Base-by-base conservation (phyloP, 2,888 invertebrate species). In the Synanthedon myopaeformis region DNA sequence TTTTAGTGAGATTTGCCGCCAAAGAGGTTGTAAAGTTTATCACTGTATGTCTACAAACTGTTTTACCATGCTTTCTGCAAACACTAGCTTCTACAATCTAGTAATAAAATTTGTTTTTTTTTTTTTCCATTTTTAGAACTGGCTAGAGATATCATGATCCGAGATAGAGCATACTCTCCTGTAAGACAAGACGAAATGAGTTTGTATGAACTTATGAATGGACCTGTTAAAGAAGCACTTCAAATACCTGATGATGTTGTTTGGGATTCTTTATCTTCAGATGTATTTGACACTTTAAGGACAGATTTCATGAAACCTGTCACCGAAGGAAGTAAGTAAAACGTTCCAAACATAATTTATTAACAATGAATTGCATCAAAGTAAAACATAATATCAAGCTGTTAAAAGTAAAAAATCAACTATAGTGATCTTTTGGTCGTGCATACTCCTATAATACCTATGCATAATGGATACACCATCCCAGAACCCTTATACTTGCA, bases 251-350 rank as follows among this genome's bases (percentile, higher is more conserved):
- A 79, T 0, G 78, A 90, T 52, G 90, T 93, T 3, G 76, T 69
- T 1, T 96, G 94, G 92, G 92, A 91, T 53, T 86, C 84, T 0
- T 91, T 91, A 66, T 89, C 91, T 6, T 55, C 62, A 4, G 51
- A 57, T 0, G 94, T 94, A 0, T 95, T 94, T 66, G 60, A 69
- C 23, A 72, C 77, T 35, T 85, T 93, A 42, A 62, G 69, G 8
- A 89, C 62, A 5, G 95, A 95, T 69, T 95, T 95, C 67, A 95
- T 95, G 95, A 94, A 92, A 70, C 94, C 95, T 0, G 94, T 92
- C 23, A 90, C 91, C 3, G 79, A 91, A 55, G 75, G 80, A 62
- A 77, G 85, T 86, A 53, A 72, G 81, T 73, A 53, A 28, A 35
- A 35, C 10, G 10, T 10, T 10, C 35, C 35, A 35, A 23, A 23